Conservation (phyloP, 92 coral and sea anemone species). For the Montipora capitata region DNA sequence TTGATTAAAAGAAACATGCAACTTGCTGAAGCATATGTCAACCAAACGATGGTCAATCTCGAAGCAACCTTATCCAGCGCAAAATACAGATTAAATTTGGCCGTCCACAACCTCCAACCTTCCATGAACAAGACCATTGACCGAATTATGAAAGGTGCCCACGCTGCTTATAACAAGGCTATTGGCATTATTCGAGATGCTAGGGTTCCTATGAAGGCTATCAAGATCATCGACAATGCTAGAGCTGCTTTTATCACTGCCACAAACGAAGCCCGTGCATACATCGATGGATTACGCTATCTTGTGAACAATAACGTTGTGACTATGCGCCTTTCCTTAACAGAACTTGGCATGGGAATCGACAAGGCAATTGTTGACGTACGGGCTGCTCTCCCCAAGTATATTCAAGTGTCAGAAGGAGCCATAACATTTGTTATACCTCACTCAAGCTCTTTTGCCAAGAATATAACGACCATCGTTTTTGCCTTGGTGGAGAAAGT, state of each 20-base stretch:
- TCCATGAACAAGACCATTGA: slow-evolving; percentile 10
- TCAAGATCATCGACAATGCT: slow-evolving; percentile 11
- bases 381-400: slow-evolving; percentile 70
- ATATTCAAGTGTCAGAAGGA: slow-evolving; percentile 78
- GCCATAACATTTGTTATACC: slow-evolving; percentile 78
- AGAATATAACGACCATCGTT: slow-evolving; percentile 68
- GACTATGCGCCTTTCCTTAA: background rate
- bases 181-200: slow-evolving; percentile 1
- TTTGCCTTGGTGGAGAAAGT: slow-evolving; percentile 70
- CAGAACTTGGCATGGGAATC: background rate
- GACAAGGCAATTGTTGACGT: slow-evolving; percentile 38
- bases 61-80: slow-evolving; percentile 24
- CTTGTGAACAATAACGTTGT: slow-evolving; percentile 10
- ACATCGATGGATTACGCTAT: slow-evolving; percentile 34
- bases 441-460: slow-evolving; percentile 71
- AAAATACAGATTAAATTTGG: slow-evolving; percentile 1
- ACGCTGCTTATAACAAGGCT: background rate
- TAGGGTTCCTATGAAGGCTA: background rate
- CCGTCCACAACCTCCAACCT: background rate
- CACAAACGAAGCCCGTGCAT: slow-evolving; percentile 8
- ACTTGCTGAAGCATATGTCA: slow-evolving; percentile 47
- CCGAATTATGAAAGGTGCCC: background rate
- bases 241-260: slow-evolving; percentile 31
- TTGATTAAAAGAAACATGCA: slow-evolving; percentile 78
- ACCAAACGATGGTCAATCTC: slow-evolving; percentile 56